Percentiles rank a stretch among this genome's conserved stretches.
Evolutionary conservation across 2,888 invertebrate species (phyloP).

Genomic region (Meteorus cinctellus): DNA sequence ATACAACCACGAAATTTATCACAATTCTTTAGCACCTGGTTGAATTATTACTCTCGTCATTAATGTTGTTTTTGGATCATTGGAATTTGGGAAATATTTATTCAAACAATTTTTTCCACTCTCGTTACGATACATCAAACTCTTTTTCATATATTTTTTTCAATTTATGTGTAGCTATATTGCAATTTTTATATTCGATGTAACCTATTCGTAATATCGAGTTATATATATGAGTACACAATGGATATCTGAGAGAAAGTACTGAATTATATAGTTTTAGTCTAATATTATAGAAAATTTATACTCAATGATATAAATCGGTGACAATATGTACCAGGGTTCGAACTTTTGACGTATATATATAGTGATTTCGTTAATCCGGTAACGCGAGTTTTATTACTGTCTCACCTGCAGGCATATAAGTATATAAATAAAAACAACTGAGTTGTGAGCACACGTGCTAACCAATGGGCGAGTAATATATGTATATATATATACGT

Average conservation of each 20-base stretch:
- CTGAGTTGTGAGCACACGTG: background rate
- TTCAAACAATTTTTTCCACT: no score
- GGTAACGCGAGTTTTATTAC: constrained; percentile 50
- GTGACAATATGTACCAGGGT: background rate
- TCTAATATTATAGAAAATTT: background rate
- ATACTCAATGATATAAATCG: constrained; percentile 1
- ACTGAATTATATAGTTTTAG: background rate
- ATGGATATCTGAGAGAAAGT: background rate
- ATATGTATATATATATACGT: constrained; percentile 17
- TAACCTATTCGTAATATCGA: no score
- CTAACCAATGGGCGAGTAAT: constrained; percentile 12
- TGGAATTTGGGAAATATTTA: no score
- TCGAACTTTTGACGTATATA: constrained; percentile 6
- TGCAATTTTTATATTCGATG: no score
- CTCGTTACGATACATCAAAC: no score
- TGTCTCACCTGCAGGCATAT: constrained; percentile 45
- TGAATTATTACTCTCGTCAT: background rate
- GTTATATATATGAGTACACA: no score
- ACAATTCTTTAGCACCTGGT: background rate
- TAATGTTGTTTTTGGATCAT: background rate
- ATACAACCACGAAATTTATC: background rate
- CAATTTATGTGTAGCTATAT: no score
- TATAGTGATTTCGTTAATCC: constrained; percentile 53
- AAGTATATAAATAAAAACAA: constrained; percentile 27
- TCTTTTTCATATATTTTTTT: no score